Percentiles rank a stretch among this genome's conserved stretches.
These are phyloP conservation scores for Alcedo atthis DNA, from an alignment of 2,797 vertebrate genomes.

Conservation along the genomic window DNA sequence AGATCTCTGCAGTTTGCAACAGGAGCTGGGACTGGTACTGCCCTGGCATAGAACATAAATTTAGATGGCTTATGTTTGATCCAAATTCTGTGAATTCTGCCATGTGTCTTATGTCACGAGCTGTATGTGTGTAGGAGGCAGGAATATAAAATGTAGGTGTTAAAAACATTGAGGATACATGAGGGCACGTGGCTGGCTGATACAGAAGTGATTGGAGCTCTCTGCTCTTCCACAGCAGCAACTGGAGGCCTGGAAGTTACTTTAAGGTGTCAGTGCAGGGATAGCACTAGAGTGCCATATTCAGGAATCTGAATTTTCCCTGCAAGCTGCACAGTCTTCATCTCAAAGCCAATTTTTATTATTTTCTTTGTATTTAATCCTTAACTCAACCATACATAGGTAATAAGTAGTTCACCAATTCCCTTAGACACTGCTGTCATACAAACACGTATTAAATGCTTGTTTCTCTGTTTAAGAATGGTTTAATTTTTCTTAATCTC, in stretches of 20 bases:
- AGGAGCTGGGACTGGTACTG: not conserved
- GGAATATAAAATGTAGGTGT: not conserved
- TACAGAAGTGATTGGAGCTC: not conserved
- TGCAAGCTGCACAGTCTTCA: not conserved
- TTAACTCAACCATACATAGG: not conserved
- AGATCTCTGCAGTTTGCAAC: not conserved
- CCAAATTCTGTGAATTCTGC: not conserved
- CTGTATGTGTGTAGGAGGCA: not conserved
- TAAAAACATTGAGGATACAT: too few species aligned
- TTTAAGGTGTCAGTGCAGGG: not conserved
- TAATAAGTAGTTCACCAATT: not conserved
- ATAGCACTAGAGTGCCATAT: not conserved
- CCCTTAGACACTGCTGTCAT: not conserved
- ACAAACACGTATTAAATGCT: not conserved
- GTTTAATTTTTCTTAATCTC: not conserved
- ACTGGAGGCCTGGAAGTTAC: not conserved
- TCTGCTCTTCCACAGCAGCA: not conserved
- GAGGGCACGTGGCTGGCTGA: rapidly evolving
- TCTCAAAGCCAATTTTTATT: not conserved
- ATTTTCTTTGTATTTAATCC: not conserved
- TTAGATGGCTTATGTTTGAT: not conserved
- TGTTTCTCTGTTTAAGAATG: not conserved
- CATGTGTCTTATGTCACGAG: not conserved
- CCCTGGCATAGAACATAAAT: not conserved
- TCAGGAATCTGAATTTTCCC: not conserved